These are phyloP conservation scores for Petromus typicus DNA, from an alignment of 2,113 vertebrate species.

Conservation along the genomic window DNA sequence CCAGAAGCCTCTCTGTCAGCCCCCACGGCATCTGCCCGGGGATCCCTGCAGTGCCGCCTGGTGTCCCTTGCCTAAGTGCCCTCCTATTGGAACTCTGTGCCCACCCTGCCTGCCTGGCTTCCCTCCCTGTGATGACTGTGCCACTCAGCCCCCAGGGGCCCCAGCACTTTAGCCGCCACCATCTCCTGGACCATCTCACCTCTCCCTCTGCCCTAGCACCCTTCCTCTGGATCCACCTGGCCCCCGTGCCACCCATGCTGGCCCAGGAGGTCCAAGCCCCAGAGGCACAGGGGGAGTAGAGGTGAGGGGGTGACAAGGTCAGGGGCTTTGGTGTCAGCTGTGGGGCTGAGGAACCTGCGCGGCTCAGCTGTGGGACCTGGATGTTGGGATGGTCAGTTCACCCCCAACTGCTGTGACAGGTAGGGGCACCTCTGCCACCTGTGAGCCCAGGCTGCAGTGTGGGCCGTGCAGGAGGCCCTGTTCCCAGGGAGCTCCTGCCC, in stretches of 20 bases:
- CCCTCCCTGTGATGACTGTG: fast-evolving
- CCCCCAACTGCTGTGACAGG: not conserved
- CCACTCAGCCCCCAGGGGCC: fast-evolving
- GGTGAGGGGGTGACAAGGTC: not conserved
- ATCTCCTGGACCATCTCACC: fast-evolving
- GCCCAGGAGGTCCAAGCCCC: not conserved
- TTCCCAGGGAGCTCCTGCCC: not conserved
- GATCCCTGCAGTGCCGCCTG: not conserved
- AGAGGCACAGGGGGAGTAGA: fast-evolving
- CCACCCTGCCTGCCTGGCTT: not conserved
- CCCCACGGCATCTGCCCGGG: too few relatives aligned
- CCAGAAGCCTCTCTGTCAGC: too few relatives aligned
- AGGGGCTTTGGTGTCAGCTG: not conserved
- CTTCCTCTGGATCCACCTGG: fast-evolving
- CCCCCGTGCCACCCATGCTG: not conserved
- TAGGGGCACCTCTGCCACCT: not conserved
- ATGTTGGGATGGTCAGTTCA: not conserved
- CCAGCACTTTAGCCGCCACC: not conserved
- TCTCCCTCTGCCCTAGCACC: not conserved
- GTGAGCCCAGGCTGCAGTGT: not conserved
- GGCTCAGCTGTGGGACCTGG: not conserved
- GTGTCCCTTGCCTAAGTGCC: too few relatives aligned
- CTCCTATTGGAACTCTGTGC: not conserved
- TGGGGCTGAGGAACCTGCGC: not conserved
- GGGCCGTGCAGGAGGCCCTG: not conserved